Evolutionary conservation across 2,113 vertebrate genomes (phyloP).

Genomic region (Camelus dromedarius): DNA sequence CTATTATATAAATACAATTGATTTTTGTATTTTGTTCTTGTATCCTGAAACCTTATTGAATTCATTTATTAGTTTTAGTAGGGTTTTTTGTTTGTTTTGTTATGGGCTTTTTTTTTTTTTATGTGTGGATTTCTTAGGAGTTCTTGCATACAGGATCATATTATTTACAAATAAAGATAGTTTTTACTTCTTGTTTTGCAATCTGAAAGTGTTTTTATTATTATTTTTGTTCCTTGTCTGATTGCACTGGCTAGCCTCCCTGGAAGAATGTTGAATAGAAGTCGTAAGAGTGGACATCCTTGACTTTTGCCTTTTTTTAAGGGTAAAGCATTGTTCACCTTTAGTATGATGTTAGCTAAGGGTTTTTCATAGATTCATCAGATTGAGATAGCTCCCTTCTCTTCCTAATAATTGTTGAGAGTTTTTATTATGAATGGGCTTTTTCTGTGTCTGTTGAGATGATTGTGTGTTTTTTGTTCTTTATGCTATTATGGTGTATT

Average conservation of each 20-base stretch:
- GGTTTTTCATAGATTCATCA: background rate
- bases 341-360: background rate
- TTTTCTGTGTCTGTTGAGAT: background rate
- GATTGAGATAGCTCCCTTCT: background rate
- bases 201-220: background rate
- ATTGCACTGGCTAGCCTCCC: background rate
- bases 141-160: background rate
- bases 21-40: background rate
- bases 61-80: background rate
- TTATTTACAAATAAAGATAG: background rate
- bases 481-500: background rate
- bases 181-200: background rate
- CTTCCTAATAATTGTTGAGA: background rate
- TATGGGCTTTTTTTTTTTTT: no score
- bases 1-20: background rate
- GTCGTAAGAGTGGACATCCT: background rate
- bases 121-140: background rate
- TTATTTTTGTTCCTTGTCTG: background rate
- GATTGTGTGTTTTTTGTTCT: background rate
- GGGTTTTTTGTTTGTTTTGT: background rate
- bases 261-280: constrained; percentile 21
- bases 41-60: constrained; percentile 14
- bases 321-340: background rate
- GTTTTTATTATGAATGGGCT: background rate
- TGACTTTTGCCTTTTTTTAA: background rate